Conservation (phyloP, 2,113 vertebrate genomes). For the Erythrolamprus reginae region DNA sequence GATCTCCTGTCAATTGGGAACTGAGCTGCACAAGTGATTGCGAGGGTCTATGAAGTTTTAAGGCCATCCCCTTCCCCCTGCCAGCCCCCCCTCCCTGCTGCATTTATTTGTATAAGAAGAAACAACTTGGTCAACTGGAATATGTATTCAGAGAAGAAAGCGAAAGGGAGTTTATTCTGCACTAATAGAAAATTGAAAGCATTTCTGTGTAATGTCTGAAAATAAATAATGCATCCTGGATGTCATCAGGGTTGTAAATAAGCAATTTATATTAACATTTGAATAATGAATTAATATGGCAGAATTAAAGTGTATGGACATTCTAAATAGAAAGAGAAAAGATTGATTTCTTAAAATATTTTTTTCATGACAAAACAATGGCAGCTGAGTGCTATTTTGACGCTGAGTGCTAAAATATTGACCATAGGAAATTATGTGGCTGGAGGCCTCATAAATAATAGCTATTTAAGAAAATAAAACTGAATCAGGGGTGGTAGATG, state of each 20-base stretch:
- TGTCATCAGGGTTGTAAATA: background rate
- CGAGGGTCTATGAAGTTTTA: accelerated
- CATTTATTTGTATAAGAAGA: background rate
- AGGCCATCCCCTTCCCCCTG: background rate
- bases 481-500: too few species aligned
- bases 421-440: background rate
- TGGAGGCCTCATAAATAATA: background rate
- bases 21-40: background rate
- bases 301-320: background rate
- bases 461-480: background rate
- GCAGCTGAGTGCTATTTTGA: background rate
- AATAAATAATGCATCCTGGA: background rate
- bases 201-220: constrained; percentile 1
- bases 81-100: background rate
- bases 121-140: background rate
- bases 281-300: constrained; percentile 18
- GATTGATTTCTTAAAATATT: constrained; percentile 6
- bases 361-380: constrained; percentile 13
- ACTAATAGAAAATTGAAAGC: background rate
- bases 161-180: background rate
- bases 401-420: background rate
- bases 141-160: background rate
- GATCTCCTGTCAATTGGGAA: background rate
- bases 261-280: constrained; percentile 11
- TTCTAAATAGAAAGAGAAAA: background rate